Conservation (phyloP, 2,797 vertebrate species). For the Spatula versicolor region DNA sequence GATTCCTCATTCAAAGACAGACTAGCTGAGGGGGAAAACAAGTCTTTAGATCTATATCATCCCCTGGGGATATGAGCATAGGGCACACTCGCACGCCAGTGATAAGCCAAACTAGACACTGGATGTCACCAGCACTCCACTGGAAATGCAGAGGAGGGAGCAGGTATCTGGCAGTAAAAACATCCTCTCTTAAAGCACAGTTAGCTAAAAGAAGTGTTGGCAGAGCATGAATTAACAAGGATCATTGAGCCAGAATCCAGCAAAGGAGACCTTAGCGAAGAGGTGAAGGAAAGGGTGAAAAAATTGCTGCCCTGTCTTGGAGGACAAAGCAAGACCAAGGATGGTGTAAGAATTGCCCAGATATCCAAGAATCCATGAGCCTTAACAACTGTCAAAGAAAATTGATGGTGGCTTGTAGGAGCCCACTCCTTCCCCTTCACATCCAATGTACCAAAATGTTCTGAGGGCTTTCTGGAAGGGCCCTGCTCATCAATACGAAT, state of each 20-base stretch:
- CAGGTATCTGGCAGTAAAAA: constrained; percentile 60
- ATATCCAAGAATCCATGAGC: neutral
- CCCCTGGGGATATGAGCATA: constrained; percentile 16
- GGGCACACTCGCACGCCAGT: neutral
- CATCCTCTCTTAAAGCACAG: constrained; percentile 44
- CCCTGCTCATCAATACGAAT: neutral
- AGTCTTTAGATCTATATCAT: constrained; percentile 11
- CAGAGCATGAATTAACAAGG: neutral
- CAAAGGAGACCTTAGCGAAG: neutral
- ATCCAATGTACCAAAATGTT: neutral
- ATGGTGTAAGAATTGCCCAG: neutral
- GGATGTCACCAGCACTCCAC: constrained; percentile 54
- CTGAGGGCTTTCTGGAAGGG: neutral
- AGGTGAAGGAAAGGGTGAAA: neutral
- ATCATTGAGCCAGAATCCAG: neutral
- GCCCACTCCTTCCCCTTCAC: neutral
- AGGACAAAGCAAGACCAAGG: neutral
- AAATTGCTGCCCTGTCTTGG: neutral
- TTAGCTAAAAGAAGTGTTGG: neutral
- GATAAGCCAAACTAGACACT: constrained; percentile 54
- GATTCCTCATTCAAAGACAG: constrained; percentile 61
- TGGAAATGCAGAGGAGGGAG: constrained; percentile 36
- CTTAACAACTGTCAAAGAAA: neutral
- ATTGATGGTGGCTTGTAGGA: neutral
- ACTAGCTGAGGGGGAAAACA: constrained; percentile 42